Conservation (phyloP, 1,140 invertebrate species). For the Philopotamus ludificatus region DNA sequence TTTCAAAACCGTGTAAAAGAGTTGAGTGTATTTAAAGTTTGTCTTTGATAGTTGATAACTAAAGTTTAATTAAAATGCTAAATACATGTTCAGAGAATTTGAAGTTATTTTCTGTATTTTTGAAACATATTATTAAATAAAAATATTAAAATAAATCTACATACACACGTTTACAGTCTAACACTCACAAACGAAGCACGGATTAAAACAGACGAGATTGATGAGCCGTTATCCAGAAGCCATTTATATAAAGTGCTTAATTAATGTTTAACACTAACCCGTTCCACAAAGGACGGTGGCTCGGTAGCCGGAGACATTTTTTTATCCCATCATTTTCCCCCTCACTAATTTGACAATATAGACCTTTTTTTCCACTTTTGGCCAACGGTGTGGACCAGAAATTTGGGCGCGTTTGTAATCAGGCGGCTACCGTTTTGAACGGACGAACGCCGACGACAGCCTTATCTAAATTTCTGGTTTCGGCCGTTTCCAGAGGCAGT, state of each 20-base stretch:
- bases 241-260: conserved; percentile 30
- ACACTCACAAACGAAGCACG: too few species aligned
- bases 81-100: too few species aligned
- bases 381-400: neutral
- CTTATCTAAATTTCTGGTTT: conserved; percentile 39
- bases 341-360: conserved; percentile 7
- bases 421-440: conserved; percentile 22
- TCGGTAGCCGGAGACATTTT: neutral
- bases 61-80: too few species aligned
- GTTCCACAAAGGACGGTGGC: conserved; percentile 3
- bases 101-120: too few species aligned
- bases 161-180: too few species aligned
- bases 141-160: too few species aligned
- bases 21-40: too few species aligned
- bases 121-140: too few species aligned
- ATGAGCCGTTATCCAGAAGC: neutral
- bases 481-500: conserved; percentile 32
- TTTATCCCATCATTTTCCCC: conserved; percentile 3
- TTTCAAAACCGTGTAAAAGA: too few species aligned
- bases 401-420: neutral
- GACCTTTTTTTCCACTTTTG: neutral
- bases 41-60: too few species aligned
- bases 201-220: too few species aligned
- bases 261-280: conserved; percentile 32
- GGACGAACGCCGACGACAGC: conserved; percentile 21